These are phyloP conservation scores for Seladonia tumulorum DNA, from an alignment of 2,888 invertebrate genomes.

Conservation along the genomic window DNA sequence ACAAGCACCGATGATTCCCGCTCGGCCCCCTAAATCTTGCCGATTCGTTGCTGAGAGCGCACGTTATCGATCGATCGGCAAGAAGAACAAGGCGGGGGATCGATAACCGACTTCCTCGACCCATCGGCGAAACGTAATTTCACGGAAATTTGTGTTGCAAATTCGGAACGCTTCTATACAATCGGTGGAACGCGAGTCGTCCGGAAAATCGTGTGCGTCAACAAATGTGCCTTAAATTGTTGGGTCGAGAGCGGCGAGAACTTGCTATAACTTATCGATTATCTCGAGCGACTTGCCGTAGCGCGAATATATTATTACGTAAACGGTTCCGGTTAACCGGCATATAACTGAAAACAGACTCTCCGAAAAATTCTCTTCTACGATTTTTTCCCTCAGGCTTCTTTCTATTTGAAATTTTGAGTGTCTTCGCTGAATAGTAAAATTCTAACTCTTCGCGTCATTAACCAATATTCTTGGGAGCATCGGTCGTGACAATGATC, in stretches of 20 bases:
- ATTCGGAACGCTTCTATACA: background rate
- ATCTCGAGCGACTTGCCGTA: background rate
- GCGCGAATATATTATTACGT: too few species aligned
- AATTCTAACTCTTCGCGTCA: too few species aligned
- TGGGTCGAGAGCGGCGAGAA: background rate
- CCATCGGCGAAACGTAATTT: background rate
- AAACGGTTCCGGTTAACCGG: too few species aligned
- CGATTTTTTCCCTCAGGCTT: too few species aligned
- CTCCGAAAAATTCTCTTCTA: too few species aligned
- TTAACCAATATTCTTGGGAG: too few species aligned
- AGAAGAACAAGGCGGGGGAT: background rate
- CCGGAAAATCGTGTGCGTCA: background rate
- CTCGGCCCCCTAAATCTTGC: background rate
- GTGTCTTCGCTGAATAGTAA: too few species aligned
- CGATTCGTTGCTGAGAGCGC: slow-evolving; percentile 28
- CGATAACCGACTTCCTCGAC: background rate
- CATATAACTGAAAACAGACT: too few species aligned
- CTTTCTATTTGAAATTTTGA: too few species aligned
- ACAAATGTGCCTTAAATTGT: background rate
- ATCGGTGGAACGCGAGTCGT: background rate
- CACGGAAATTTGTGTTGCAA: slow-evolving; percentile 1
- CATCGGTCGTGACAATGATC: background rate
- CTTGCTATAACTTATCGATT: background rate
- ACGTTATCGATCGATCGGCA: background rate
- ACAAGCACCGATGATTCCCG: background rate